Evolutionary conservation across 1,140 invertebrate species (phyloP).

Genomic region (Laupala kohalensis): DNA sequence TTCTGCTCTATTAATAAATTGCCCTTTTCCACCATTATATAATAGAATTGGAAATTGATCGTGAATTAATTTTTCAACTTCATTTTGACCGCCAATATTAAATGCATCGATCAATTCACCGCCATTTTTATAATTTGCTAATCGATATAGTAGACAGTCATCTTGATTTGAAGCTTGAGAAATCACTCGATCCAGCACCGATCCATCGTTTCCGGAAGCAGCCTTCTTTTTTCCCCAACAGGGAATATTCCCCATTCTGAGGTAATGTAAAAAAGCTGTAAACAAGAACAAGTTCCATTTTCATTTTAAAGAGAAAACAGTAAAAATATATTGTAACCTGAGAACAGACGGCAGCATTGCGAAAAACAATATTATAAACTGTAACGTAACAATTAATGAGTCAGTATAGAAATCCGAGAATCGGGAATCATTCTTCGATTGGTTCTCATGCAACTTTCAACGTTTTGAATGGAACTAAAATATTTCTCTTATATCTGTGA

Average conservation of each 20-base stretch:
- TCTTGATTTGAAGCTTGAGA: conserved; percentile 64
- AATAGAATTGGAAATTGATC: conserved; percentile 81
- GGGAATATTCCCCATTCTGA: conserved; percentile 8
- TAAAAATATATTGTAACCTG: too few species aligned
- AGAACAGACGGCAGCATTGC: too few species aligned
- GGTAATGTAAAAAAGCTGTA: too few species aligned
- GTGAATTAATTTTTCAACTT: conserved; percentile 73
- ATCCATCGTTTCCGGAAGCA: conserved; percentile 35
- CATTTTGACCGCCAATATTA: conserved; percentile 57
- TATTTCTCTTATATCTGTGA: too few species aligned
- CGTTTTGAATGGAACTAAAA: too few species aligned
- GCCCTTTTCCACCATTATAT: conserved; percentile 78
- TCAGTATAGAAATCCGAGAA: too few species aligned
- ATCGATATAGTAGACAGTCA: conserved; percentile 63
- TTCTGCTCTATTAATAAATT: conserved; percentile 76
- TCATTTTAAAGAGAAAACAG: too few species aligned
- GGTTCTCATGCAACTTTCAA: too few species aligned
- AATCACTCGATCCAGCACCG: conserved; percentile 74
- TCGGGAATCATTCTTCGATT: too few species aligned
- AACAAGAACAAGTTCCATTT: too few species aligned
- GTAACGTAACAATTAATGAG: too few species aligned
- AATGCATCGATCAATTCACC: conserved; percentile 77
- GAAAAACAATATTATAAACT: too few species aligned
- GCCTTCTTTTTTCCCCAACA: conserved; percentile 3
- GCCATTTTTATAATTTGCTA: conserved; percentile 83